phyloP scores from a whole-genome alignment of 2,113 vertebrate species.

The Prunella himalayana region DNA sequence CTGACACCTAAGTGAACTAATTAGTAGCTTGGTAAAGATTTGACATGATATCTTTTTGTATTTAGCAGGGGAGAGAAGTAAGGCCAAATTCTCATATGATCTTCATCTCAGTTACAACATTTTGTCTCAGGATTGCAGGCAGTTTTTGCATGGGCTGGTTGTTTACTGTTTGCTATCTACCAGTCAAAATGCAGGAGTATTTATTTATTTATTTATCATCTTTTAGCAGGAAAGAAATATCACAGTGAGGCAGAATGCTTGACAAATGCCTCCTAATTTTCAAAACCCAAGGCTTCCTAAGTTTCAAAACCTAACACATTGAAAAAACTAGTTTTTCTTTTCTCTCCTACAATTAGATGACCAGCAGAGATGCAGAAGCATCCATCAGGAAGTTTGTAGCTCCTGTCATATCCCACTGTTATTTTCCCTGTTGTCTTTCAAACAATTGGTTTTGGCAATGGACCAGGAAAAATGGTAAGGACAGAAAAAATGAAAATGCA shows the following conservation, averaged over 20 bases:
- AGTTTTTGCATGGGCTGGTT: background rate
- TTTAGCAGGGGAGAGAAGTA: background rate
- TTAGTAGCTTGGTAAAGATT: background rate
- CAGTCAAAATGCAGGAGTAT: background rate
- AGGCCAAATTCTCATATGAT: background rate
- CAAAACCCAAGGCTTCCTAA: background rate
- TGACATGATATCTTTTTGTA: background rate
- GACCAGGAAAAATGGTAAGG: background rate
- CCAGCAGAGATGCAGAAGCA: background rate
- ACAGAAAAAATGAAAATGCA: background rate
- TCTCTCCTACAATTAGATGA: background rate
- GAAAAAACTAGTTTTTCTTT: background rate
- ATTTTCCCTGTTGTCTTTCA: background rate
- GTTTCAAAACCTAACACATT: background rate
- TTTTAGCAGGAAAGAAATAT: background rate
- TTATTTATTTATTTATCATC: background rate
- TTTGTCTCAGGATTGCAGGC: background rate
- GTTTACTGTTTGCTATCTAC: background rate
- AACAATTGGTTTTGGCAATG: background rate
- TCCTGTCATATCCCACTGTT: background rate
- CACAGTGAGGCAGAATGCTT: background rate
- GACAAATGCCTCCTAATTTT: background rate
- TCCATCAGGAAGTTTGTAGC: background rate
- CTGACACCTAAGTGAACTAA: background rate
- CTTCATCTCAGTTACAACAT: background rate